Evolutionary conservation across 2,113 vertebrate genomes (phyloP).

Genomic region (Nothocercus julius): DNA sequence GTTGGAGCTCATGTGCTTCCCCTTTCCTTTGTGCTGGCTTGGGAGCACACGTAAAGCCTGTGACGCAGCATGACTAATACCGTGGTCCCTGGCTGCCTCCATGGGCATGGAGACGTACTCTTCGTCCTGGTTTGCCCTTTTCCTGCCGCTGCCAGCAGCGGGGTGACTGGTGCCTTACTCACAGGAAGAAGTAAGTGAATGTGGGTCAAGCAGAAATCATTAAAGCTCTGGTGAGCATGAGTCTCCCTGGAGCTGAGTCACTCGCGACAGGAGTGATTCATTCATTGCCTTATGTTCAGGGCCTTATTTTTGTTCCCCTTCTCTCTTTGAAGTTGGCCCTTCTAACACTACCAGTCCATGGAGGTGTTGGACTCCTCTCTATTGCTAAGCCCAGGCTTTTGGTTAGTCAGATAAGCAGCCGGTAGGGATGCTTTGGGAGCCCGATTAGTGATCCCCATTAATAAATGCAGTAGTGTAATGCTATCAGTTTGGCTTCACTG

Average conservation of each 20-base stretch:
- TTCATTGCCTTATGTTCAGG: neutral
- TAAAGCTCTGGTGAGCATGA: accelerated
- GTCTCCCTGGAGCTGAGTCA: no score
- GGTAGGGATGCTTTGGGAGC: neutral
- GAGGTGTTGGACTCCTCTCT: neutral
- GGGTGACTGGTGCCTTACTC: accelerated
- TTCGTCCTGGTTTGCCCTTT: accelerated
- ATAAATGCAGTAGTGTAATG: neutral
- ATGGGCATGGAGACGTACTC: neutral
- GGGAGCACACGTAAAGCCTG: neutral
- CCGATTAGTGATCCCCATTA: neutral
- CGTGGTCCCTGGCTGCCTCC: neutral
- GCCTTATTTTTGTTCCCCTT: no score
- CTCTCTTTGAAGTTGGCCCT: accelerated
- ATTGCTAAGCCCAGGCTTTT: no score
- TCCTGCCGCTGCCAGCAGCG: neutral
- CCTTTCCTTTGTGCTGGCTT: accelerated
- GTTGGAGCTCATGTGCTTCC: no score
- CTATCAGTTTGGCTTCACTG: accelerated
- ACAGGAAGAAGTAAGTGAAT: accelerated
- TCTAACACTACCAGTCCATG: no score
- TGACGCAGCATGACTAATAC: neutral
- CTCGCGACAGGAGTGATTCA: no score
- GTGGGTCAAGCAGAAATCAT: neutral
- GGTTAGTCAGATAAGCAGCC: neutral